Base-by-base conservation (phyloP, 2,113 vertebrate species). In the Struthio camelus region DNA sequence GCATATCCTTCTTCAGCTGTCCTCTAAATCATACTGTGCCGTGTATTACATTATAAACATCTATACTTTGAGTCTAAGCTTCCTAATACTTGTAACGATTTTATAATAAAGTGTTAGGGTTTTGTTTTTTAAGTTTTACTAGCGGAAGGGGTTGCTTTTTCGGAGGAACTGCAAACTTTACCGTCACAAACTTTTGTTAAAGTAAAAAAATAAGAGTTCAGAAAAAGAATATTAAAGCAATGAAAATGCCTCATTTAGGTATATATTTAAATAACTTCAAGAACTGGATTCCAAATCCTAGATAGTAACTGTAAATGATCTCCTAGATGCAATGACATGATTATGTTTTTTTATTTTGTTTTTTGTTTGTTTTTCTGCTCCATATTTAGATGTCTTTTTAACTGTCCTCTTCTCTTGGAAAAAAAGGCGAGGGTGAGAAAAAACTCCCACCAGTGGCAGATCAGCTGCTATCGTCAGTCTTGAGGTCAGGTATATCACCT, bases 251-350 rank as follows among this genome's bases (percentile, higher is more conserved):
- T 95, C 93, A 91, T 88, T 91, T 90, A 67, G 79, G 36, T 71
- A 81, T 34, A 87, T 94, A 92, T 87, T 96, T 91, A 95, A 95
- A 91, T 90, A 87, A 91, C 64, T 91, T 50, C 46, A 93, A 93
- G 91, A 93, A 96, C 91, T 96, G 91, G 67, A 95, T 93, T 94
- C 76, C 67, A 94, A 91, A 95, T 95, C 91, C 81, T 91, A 64
- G 94, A 91, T 11, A 78, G 56, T 75, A 90, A 85, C 56, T 64
- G 75, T 91, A 95, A 87, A 87, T 6, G 1, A 88, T 96, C 93
- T 83, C 95, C 95, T 96, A 95, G 97, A 97, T 97, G 94, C 87
- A 94, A 95, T 91, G 91, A 94, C 95, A 97, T 97, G 72, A 64
- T 95, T 94, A 85, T 54, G 46, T 46, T 16, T 54, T 54, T 91